Base-by-base conservation (phyloP, 2,113 vertebrate genomes). In the Sterna hirundo region DNA sequence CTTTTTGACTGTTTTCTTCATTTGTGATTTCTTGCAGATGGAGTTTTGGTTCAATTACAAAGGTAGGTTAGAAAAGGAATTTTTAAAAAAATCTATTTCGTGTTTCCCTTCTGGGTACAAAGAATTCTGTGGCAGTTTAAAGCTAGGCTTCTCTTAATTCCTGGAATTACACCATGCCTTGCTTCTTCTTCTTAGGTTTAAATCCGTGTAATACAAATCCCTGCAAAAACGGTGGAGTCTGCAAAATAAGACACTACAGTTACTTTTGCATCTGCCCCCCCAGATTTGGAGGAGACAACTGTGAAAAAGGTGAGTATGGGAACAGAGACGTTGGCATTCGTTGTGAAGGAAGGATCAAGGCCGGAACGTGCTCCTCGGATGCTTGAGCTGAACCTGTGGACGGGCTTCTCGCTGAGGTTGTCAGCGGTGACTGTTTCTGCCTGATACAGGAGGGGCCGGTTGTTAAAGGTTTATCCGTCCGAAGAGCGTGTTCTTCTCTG, bases 41-140 rank as follows among this genome's bases (percentile, higher is more conserved):
- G 99, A 99, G 97, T 99, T 99, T 88, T 99, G 99, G 99, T 98
- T 97, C 91, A 79, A 55, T 90, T 99, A 99, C 94, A 97, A 88
- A 87, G 97, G 99, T 99, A 94, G 95, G 98, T 98, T 74, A 62
- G 18, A 65, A 62, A 62, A 30, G 15, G 25, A 52, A 21, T 21
- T 60, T 30, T 11, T 3, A 3, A 11, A 70, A 70, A 71, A 15
- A 5, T 22, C 6, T 23, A 10, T 51, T 76, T 85, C 15, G 70
- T 16, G 11, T 46, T 29, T 66, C 36, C 25, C 34, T 88, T 29
- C 40, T 55, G 44, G 32, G 29, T 80, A 61, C 49, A 42, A 87
- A 84, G 71, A 65, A 47, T 65, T 75, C 14, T 2, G 25, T 77
- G 52, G 40, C 65, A 65, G 23, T 68, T 54, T 68, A 64, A 76